These are phyloP conservation scores for Coronaproctus castanopsis DNA, from an alignment of 2,888 invertebrate genomes.

Conservation along the genomic window DNA sequence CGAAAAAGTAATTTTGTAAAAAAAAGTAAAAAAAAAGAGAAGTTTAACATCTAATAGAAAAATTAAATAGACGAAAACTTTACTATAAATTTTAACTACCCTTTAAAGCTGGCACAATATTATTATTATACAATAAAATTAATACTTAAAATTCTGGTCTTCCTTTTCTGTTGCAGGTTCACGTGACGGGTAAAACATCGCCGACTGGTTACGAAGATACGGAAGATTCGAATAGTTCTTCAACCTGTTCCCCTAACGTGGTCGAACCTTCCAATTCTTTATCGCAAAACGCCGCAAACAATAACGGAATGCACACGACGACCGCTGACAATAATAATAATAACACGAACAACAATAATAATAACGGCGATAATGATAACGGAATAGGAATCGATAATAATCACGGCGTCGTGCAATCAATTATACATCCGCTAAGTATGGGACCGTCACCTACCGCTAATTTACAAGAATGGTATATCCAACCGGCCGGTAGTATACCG, in stretches of 20 bases:
- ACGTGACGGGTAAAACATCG: constrained; percentile 46
- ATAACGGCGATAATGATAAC: not conserved
- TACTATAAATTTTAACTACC: too few species aligned
- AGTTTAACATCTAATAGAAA: too few species aligned
- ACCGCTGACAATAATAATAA: constrained; percentile 16
- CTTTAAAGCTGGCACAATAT: too few species aligned
- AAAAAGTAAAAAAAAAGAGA: too few species aligned
- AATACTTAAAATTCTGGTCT: too few species aligned
- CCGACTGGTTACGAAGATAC: constrained; percentile 48
- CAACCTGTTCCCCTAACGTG: constrained; percentile 50
- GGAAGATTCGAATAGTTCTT: constrained; percentile 62
- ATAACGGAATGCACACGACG: constrained; percentile 17
- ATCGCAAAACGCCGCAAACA: too few species aligned
- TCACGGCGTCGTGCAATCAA: not conserved
- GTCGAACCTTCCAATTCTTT: constrained; percentile 25
- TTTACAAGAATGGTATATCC: constrained; percentile 10
- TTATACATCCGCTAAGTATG: constrained; percentile 9
- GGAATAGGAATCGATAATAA: constrained; percentile 22
- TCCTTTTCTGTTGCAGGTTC: too few species aligned
- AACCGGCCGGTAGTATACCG: constrained; percentile 35
- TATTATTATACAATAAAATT: too few species aligned
- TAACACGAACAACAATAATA: constrained; percentile 10
- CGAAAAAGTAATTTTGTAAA: too few species aligned
- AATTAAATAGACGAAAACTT: too few species aligned
- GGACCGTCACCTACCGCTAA: constrained; percentile 10